phyloP scores from a whole-genome alignment of 2,888 invertebrate species.

The Tolmerus cingulatus region DNA sequence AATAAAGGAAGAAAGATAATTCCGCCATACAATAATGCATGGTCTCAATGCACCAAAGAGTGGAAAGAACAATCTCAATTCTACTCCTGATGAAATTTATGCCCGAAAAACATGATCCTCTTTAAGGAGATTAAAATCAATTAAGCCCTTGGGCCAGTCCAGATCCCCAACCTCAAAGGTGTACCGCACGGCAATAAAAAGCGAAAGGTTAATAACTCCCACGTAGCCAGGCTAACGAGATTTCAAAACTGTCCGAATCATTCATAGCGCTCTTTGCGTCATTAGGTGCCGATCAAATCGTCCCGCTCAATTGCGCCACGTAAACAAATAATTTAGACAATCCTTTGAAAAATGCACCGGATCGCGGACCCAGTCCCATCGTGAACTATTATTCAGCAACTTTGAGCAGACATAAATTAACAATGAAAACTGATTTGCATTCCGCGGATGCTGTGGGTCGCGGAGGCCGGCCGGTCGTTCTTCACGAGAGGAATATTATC shows the following conservation, averaged over 20 bases:
- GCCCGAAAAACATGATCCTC: neutral
- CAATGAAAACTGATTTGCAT: conserved; percentile 35
- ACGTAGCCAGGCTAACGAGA: conserved; percentile 17
- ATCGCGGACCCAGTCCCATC: neutral
- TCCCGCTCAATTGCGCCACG: neutral
- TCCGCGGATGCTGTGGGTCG: neutral
- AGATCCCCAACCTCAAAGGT: neutral
- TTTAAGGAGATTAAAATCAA: neutral
- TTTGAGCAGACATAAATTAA: conserved; percentile 26
- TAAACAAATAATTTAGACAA: conserved; percentile 28
- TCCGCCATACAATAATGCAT: neutral
- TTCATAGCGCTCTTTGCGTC: conserved; percentile 15
- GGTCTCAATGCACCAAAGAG: neutral
- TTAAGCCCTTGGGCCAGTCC: neutral
- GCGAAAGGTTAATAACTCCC: conserved; percentile 23
- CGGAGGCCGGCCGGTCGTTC: neutral
- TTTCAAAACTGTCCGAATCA: conserved; percentile 28
- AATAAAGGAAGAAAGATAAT: too few species aligned
- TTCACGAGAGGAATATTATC: conserved; percentile 42
- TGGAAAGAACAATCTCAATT: neutral
- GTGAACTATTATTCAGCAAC: conserved; percentile 39
- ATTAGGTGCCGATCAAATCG: neutral
- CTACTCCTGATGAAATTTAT: neutral
- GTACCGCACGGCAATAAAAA: conserved; percentile 18
- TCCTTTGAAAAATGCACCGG: neutral